A percentile compares a stretch with the other conserved stretches of the same genome.
phyloP scores from a whole-genome alignment of 1,140 invertebrate genomes.

The Conus ventricosus region DNA sequence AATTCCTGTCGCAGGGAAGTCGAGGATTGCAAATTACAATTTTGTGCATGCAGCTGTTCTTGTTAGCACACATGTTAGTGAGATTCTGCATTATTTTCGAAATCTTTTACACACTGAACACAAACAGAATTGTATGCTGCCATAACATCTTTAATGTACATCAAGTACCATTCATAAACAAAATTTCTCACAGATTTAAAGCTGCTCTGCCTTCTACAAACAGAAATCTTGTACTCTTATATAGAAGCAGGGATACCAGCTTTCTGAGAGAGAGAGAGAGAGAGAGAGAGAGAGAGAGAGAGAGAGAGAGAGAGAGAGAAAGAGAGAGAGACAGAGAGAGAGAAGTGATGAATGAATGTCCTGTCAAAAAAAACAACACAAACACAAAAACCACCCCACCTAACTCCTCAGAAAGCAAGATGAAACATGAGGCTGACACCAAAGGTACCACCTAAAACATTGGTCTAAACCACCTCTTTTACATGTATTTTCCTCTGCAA shows the following conservation, averaged over 20 bases:
- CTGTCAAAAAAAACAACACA: too few species aligned
- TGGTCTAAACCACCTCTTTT: too few species aligned
- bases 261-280: too few species aligned
- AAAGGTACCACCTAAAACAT: too few species aligned
- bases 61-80: neutral
- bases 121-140: neutral
- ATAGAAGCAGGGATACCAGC: neutral
- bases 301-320: too few species aligned
- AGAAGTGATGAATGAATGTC: neutral
- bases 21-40: neutral
- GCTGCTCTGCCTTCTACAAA: neutral
- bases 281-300: too few species aligned
- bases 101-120: neutral
- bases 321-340: neutral
- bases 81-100: neutral
- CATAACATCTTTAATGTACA: neutral
- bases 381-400: too few species aligned
- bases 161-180: neutral
- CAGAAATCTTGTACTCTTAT: neutral
- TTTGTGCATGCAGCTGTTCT: neutral
- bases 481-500: too few species aligned
- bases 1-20: too few species aligned
- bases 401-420: too few species aligned
- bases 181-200: neutral
- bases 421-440: too few species aligned